These are phyloP conservation scores for Pandemis heparana DNA, from an alignment of 2,888 invertebrate species.

Conservation along the genomic window DNA sequence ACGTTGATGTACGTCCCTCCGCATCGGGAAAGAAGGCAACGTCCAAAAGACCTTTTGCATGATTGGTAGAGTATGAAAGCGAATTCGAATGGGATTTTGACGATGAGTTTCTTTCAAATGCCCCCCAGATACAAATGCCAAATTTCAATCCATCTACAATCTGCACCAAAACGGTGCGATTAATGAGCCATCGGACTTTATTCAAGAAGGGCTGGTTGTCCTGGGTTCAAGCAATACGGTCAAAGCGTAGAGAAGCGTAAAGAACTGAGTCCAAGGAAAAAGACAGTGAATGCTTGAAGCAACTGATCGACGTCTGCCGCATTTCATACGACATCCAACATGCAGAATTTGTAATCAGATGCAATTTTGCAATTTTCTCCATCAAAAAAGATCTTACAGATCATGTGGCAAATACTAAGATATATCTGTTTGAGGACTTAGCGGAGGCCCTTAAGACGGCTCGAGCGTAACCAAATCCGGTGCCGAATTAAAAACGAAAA, in stretches of 20 bases:
- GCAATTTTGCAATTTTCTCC: not conserved
- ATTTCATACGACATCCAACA: not conserved
- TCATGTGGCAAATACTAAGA: too few species aligned
- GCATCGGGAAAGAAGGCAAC: too few species aligned
- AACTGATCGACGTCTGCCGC: not conserved
- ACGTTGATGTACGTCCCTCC: too few species aligned
- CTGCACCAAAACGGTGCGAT: conserved; percentile 17
- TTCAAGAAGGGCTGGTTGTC: conserved; percentile 37
- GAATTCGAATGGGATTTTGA: too few species aligned
- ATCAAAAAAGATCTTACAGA: not conserved
- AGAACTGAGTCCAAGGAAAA: not conserved
- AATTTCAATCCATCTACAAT: conserved; percentile 22
- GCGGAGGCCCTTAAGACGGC: too few species aligned
- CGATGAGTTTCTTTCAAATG: too few species aligned
- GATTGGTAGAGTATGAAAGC: too few species aligned
- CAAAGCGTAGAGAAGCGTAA: too few species aligned
- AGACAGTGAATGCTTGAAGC: not conserved
- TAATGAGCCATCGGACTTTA: conserved; percentile 35
- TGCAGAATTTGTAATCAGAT: not conserved
- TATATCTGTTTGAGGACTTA: too few species aligned
- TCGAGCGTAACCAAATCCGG: too few species aligned
- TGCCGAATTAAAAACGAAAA: too few species aligned
- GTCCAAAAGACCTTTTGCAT: too few species aligned
- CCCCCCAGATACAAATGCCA: conserved; percentile 6
- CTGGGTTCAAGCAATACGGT: conserved; percentile 40